Evolutionary conservation across 2,797 vertebrate genomes (phyloP).

Genomic region (Mastacembelus armatus): DNA sequence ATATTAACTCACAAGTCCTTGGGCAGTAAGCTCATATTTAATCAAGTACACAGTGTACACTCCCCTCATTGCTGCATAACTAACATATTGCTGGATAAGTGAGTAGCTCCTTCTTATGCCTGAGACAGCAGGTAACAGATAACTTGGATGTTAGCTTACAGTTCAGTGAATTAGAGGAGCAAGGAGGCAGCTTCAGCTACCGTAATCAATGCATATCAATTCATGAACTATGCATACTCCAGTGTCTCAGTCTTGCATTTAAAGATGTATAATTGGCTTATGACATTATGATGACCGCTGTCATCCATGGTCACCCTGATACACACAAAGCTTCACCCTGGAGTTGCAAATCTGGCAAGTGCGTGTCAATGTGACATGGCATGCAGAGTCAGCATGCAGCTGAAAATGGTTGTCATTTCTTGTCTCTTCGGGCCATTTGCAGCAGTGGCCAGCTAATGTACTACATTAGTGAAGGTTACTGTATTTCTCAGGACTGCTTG

Average conservation of each 20-base stretch:
- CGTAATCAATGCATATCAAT: slow-evolving; percentile 9
- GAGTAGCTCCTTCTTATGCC: slow-evolving; percentile 9
- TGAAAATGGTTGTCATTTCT: slow-evolving; percentile 7
- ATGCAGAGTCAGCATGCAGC: slow-evolving; percentile 48
- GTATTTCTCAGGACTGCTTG: slow-evolving; percentile 3
- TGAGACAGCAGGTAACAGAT: slow-evolving; percentile 25
- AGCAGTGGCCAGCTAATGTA: slow-evolving; percentile 17
- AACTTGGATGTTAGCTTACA: slow-evolving; percentile 4
- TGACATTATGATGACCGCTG: not conserved
- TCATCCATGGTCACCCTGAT: not conserved
- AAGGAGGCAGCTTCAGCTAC: not conserved
- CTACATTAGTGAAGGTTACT: not conserved
- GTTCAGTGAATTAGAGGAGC: slow-evolving; percentile 13
- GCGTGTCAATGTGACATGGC: slow-evolving; percentile 25
- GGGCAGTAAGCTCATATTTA: slow-evolving; percentile 19
- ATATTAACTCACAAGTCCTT: slow-evolving; percentile 2
- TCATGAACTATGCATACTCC: not conserved
- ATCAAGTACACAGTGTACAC: slow-evolving; percentile 39
- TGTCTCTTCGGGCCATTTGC: slow-evolving; percentile 27
- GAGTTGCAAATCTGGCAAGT: not conserved
- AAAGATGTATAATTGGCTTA: slow-evolving; percentile 21
- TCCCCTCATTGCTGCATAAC: slow-evolving; percentile 9
- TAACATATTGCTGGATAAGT: slow-evolving; percentile 6
- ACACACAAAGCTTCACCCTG: not conserved
- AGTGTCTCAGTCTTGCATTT: not conserved